Evolutionary conservation across 2,113 vertebrate species (phyloP), one percentile per base, ranked within the genome.

Genomic region (Pygoscelis adeliae): DNA sequence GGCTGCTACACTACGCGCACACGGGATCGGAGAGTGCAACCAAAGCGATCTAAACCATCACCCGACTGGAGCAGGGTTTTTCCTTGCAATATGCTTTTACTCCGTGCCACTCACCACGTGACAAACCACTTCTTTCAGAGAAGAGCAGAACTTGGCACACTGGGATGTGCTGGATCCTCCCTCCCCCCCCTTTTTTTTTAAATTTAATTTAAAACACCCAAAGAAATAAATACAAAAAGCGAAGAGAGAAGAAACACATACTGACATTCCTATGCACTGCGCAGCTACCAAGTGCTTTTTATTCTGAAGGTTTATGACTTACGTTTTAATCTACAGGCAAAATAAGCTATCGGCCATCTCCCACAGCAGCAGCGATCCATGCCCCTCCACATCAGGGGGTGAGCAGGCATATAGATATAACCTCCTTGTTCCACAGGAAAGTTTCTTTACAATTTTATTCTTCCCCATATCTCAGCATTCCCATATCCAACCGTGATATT

Each of bases 21-120:
- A 26, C 0, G 3, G 42, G 17, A 65, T 5, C 1, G 0, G 22
- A 82, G 13, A 30, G 30, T 0, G 12, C 36, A 85, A 52, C 22
- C 50, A 36, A 61, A 65, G 66, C 3, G 8, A 86, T 2, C 30
- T 29, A 49, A 32, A 22, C 21, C 50, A 52, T 15, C 36, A 4
- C 29, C 11, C 11, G 4, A 17, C 4, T 2, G 3, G 14, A 47
- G 47, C 47, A 58, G 42, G 38, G 63, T 5, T 67, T 56, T 50
- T 46, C 62, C 83, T 63, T 19, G 27, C 71, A 46, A 10, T 16
- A 20, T 4, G 29, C 20, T 83, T 62, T n/a, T 14, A 53, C 7
- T 13, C 32, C 1, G 1, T 29, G 55, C 70, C 50, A 58, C 30
- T 62, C 76, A 38, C 6, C 40, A 25, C 3, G 3, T 2, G 7